phyloP scores from a whole-genome alignment of 2,797 vertebrate species.

The Staurois parvus region DNA sequence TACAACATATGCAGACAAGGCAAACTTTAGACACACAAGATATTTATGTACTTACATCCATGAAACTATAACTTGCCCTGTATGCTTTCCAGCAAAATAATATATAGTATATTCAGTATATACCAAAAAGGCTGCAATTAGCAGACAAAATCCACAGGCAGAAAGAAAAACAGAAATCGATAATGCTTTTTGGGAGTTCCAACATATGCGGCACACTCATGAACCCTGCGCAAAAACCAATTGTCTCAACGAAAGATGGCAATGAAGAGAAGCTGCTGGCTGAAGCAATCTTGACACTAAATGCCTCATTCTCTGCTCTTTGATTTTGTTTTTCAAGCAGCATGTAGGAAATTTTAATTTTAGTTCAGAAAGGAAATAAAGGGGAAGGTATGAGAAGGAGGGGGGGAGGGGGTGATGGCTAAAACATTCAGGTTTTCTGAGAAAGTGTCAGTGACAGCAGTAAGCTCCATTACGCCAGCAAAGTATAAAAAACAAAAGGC shows the following conservation, averaged over 20 bases:
- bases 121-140: not conserved
- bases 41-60: not conserved
- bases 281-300: not conserved
- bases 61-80: no score
- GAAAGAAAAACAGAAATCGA: conserved; percentile 6
- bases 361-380: not conserved
- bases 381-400: no score
- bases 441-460: conserved; percentile 53
- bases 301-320: not conserved
- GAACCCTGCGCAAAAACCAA: not conserved
- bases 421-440: conserved; percentile 49
- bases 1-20: not conserved
- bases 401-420: conserved; percentile 8
- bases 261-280: not conserved
- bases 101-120: no score
- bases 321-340: conserved; percentile 15
- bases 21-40: not conserved
- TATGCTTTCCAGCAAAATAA: no score
- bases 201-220: not conserved
- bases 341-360: conserved; percentile 1
- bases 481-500: conserved; percentile 45
- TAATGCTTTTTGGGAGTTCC: not conserved
- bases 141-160: not conserved
- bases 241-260: not conserved
- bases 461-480: conserved; percentile 20